Evolutionary conservation across 1,140 invertebrate species (phyloP).

Genomic region (Marisa cornuarietis): DNA sequence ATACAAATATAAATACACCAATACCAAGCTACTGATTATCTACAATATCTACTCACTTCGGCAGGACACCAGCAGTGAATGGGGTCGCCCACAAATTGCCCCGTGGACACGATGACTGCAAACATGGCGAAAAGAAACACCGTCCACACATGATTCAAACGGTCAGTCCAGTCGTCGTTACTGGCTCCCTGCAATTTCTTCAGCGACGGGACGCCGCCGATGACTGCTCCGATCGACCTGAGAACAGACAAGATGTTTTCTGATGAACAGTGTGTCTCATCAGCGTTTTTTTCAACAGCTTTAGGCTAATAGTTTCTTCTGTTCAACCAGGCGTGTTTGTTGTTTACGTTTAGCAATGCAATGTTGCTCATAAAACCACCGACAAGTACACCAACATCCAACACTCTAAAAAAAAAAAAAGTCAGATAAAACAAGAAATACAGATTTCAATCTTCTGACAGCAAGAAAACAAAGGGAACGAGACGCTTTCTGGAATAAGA

Average conservation of each 20-base stretch:
- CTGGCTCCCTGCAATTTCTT: constrained; percentile 47
- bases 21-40: too few species aligned
- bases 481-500: too few species aligned
- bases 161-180: constrained; percentile 58
- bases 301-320: neutral
- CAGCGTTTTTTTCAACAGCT: too few species aligned
- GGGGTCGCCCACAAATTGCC: constrained; percentile 64
- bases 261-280: too few species aligned
- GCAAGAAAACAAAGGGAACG: neutral
- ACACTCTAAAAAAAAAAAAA: too few species aligned
- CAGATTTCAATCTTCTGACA: neutral
- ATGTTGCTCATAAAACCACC: too few species aligned
- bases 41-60: constrained; percentile 40
- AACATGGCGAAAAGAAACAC: constrained; percentile 54
- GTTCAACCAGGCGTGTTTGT: too few species aligned
- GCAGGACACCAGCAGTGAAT: constrained; percentile 66
- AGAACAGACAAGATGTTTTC: neutral
- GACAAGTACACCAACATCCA: too few species aligned
- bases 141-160: constrained; percentile 56
- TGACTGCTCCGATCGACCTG: constrained; percentile 48
- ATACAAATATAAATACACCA: too few species aligned
- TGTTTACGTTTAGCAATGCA: too few species aligned
- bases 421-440: neutral
- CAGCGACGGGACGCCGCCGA: constrained; percentile 45
- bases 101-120: constrained; percentile 53